Conservation (phyloP, 2,797 vertebrate species). For the Eidolon dupreanum region DNA sequence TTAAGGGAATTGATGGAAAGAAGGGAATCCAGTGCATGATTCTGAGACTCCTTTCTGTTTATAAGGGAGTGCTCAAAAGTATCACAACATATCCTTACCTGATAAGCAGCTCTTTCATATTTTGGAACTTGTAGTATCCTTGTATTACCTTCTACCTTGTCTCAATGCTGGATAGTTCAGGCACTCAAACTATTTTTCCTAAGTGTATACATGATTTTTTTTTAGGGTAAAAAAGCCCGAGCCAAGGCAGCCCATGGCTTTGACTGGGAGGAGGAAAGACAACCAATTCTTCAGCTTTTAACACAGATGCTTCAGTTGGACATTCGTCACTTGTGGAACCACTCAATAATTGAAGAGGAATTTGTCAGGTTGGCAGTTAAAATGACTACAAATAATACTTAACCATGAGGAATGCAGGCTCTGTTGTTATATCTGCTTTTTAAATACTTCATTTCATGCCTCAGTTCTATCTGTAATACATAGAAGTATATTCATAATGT, state of each 20-base stretch:
- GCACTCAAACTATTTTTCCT: neutral
- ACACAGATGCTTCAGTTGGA: slow-evolving; percentile 95
- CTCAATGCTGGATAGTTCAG: neutral
- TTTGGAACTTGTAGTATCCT: neutral
- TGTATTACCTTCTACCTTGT: neutral
- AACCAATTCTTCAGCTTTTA: slow-evolving; percentile 89
- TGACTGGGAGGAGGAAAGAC: slow-evolving; percentile 94
- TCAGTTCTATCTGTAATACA: neutral
- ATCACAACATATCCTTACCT: neutral
- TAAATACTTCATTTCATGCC: neutral
- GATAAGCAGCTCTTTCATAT: neutral
- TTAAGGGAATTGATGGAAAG: neutral
- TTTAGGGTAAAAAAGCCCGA: slow-evolving; percentile 91
- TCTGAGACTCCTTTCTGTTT: neutral
- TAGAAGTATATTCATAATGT: neutral
- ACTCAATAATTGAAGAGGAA: slow-evolving; percentile 94
- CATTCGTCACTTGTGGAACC: slow-evolving; percentile 92
- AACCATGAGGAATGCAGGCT: neutral
- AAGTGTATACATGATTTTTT: neutral
- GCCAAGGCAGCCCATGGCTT: slow-evolving; percentile 81
- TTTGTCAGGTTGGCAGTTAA: slow-evolving; percentile 91
- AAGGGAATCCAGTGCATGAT: neutral
- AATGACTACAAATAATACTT: too few relatives aligned
- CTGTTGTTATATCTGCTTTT: neutral
- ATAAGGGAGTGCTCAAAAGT: neutral